phyloP scores from a whole-genome alignment of 1,140 invertebrate genomes.

The Muscidifurax raptorellus region DNA sequence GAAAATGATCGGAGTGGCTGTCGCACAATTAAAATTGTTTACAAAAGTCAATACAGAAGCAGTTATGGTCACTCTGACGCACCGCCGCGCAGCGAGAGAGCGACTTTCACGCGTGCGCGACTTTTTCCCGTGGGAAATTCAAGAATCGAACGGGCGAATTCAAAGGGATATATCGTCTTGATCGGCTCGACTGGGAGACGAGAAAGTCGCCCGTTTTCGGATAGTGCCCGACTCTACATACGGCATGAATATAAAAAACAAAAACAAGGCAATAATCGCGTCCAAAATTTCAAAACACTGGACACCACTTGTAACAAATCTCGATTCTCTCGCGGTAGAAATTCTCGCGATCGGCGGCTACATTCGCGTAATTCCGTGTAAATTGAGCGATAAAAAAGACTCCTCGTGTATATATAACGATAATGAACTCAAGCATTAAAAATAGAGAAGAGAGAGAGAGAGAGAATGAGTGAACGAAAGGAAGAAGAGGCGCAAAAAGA shows the following conservation, averaged over 20 bases:
- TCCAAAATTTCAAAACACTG: too few species aligned
- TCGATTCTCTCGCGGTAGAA: too few species aligned
- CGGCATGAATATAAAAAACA: too few species aligned
- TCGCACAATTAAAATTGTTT: constrained; percentile 15
- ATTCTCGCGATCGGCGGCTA: too few species aligned
- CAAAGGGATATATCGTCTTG: background rate
- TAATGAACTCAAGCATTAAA: constrained; percentile 24
- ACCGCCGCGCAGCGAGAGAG: background rate
- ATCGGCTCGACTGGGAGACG: background rate
- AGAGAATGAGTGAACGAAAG: background rate
- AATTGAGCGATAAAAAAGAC: constrained; percentile 39
- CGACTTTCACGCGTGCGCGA: constrained; percentile 13
- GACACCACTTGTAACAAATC: too few species aligned
- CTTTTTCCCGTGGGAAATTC: constrained; percentile 24
- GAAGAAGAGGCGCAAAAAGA: background rate
- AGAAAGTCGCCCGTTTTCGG: background rate
- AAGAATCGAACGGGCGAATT: constrained; percentile 11
- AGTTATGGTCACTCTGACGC: constrained; percentile 1
- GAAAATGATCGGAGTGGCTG: too few species aligned
- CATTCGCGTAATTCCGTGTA: constrained; percentile 21
- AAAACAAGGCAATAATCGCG: too few species aligned
- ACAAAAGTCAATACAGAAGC: constrained; percentile 10
- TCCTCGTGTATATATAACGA: background rate
- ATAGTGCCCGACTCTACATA: too few species aligned
- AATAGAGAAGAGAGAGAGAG: background rate